phyloP scores from a whole-genome alignment of 2,797 vertebrate genomes.

The Sciaenops ocellatus region DNA sequence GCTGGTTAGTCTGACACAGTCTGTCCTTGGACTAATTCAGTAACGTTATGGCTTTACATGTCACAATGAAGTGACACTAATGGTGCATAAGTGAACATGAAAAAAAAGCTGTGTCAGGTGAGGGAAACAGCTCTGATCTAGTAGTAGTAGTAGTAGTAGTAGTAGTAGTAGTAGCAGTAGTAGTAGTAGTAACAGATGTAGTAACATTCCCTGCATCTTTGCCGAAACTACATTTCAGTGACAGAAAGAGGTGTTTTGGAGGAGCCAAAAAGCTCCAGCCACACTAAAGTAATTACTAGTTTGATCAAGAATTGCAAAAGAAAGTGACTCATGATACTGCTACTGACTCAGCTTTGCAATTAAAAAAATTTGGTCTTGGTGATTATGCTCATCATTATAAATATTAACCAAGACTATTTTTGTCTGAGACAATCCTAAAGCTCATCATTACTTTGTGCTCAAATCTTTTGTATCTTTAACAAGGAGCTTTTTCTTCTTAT shows the following conservation, averaged over 20 bases:
- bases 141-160: no score
- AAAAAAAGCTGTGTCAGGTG: no score
- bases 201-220: conserved; percentile 8
- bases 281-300: conserved; percentile 26
- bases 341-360: conserved; percentile 32
- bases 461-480: conserved; percentile 16
- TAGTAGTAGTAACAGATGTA: neutral
- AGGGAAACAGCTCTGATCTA: no score
- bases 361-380: conserved; percentile 14
- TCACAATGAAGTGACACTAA: conserved; percentile 32
- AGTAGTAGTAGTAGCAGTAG: no score
- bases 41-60: conserved; percentile 46
- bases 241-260: conserved; percentile 21
- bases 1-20: conserved; percentile 50
- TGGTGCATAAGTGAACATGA: conserved; percentile 29
- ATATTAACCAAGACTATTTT: conserved; percentile 34
- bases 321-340: conserved; percentile 38
- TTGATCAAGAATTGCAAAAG: conserved; percentile 29
- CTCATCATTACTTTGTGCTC: conserved; percentile 23
- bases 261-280: conserved; percentile 19
- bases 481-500: neutral
- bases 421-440: conserved; percentile 17
- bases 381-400: conserved; percentile 43
- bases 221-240: conserved; percentile 33
- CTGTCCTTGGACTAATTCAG: conserved; percentile 33